phyloP scores from a whole-genome alignment of 2,797 vertebrate species.

The Anguilla marmorata region DNA sequence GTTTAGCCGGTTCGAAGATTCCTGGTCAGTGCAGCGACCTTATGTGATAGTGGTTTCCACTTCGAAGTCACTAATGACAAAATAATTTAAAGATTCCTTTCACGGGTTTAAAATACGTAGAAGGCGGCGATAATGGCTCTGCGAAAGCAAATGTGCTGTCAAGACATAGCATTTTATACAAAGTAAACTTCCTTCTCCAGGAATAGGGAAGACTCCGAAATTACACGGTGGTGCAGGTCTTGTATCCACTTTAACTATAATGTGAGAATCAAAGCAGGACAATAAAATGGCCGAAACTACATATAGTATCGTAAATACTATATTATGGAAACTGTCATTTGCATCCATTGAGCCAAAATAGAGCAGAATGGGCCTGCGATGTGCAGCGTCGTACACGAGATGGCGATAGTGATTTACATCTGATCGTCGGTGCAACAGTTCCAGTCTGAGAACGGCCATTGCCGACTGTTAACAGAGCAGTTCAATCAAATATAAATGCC shows the following conservation, averaged over 20 bases:
- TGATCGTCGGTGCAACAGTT: neutral
- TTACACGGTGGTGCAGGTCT: too few relatives aligned
- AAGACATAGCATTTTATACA: neutral
- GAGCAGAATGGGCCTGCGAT: neutral
- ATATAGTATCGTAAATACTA: neutral
- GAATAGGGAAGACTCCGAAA: too few relatives aligned
- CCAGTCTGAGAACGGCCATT: neutral
- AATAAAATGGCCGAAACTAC: neutral
- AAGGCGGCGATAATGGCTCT: neutral
- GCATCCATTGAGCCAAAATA: neutral
- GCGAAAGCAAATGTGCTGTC: neutral
- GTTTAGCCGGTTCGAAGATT: neutral
- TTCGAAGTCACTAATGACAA: neutral
- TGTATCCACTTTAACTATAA: too few relatives aligned
- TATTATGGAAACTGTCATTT: neutral
- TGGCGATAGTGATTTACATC: constrained; percentile 50
- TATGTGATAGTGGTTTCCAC: neutral
- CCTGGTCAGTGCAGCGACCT: neutral
- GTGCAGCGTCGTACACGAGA: constrained; percentile 56
- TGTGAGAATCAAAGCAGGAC: neutral
- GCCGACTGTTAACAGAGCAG: neutral
- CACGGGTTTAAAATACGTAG: neutral
- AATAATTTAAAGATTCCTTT: neutral
- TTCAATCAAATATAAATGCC: neutral
- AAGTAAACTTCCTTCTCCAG: too few relatives aligned